These are phyloP conservation scores for Silurus meridionalis DNA, from an alignment of 2,113 vertebrate species.

Conservation along the genomic window DNA sequence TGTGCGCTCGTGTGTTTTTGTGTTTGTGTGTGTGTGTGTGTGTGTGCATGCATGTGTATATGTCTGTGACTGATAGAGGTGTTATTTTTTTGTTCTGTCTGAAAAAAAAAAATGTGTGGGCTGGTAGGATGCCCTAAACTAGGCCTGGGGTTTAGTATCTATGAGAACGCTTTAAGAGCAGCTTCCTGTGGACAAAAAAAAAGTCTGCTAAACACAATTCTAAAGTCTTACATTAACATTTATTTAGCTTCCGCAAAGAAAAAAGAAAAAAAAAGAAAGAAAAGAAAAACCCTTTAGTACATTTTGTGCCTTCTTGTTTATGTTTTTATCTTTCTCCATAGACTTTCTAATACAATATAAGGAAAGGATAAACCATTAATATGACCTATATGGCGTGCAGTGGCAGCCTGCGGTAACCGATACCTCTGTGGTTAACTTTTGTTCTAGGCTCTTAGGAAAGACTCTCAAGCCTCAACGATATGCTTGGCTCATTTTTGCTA, in stretches of 20 bases:
- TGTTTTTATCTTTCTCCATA: neutral
- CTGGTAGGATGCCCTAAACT: slow-evolving; percentile 20
- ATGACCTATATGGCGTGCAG: neutral
- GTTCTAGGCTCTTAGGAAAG: neutral
- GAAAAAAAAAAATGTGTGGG: neutral
- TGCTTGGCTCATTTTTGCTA: neutral
- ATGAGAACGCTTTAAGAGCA: slow-evolving; percentile 12
- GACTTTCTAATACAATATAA: neutral
- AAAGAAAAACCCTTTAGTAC: neutral
- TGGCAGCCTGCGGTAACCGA: neutral
- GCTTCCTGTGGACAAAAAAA: slow-evolving; percentile 40
- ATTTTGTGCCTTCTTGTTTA: slow-evolving; percentile 19
- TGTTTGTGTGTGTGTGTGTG: neutral
- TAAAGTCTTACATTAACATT: neutral
- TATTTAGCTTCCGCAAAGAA: slow-evolving; percentile 1
- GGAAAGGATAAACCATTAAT: neutral
- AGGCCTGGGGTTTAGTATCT: slow-evolving; percentile 9
- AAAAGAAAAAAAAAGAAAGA: neutral
- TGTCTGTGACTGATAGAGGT: neutral
- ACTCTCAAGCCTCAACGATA: neutral
- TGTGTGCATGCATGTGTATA: neutral
- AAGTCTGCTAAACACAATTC: neutral
- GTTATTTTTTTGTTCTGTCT: slow-evolving; percentile 12
- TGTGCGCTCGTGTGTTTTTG: neutral
- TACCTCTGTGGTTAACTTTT: neutral